These are phyloP conservation scores for Aphidoletes aphidimyza DNA, from an alignment of 2,888 invertebrate species.

Conservation along the genomic window DNA sequence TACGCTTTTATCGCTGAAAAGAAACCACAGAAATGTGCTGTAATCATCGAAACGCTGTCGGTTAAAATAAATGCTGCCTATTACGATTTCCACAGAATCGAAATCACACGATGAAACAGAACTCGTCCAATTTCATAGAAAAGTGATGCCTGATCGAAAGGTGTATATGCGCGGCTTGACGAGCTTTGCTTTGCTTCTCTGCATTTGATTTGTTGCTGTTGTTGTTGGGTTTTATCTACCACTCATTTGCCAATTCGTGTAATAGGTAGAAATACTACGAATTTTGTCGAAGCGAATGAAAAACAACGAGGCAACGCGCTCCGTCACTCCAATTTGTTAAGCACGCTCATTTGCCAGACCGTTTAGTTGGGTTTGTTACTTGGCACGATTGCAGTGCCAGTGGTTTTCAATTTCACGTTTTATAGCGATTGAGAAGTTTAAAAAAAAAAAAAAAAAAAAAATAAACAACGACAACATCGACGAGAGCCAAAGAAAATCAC, in stretches of 20 bases:
- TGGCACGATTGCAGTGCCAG: not conserved
- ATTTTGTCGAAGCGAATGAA: conserved; percentile 32
- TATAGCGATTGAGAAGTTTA: not conserved
- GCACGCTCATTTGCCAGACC: not conserved
- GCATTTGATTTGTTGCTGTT: not conserved
- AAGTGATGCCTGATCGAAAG: conserved; percentile 46
- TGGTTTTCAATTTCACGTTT: conserved; percentile 48
- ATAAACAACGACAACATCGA: not conserved
- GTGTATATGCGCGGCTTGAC: not conserved
- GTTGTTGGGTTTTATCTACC: not conserved
- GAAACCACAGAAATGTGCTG: conserved; percentile 44
- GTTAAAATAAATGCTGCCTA: not conserved
- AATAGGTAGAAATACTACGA: not conserved
- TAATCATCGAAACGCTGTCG: not conserved
- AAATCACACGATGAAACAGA: not conserved
- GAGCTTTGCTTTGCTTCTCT: not conserved
- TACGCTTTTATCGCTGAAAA: conserved; percentile 1
- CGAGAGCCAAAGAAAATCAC: not conserved
- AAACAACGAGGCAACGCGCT: not conserved
- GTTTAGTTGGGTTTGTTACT: not conserved
- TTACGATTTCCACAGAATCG: conserved; percentile 26
- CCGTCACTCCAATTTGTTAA: not conserved
- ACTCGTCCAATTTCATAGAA: conserved; percentile 29
- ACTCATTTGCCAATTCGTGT: not conserved
- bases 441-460: not conserved